Percentiles rank a stretch among this genome's conserved stretches.
Conservation (phyloP, 2,888 invertebrate genomes). For the Pherbina coryleti region DNA sequence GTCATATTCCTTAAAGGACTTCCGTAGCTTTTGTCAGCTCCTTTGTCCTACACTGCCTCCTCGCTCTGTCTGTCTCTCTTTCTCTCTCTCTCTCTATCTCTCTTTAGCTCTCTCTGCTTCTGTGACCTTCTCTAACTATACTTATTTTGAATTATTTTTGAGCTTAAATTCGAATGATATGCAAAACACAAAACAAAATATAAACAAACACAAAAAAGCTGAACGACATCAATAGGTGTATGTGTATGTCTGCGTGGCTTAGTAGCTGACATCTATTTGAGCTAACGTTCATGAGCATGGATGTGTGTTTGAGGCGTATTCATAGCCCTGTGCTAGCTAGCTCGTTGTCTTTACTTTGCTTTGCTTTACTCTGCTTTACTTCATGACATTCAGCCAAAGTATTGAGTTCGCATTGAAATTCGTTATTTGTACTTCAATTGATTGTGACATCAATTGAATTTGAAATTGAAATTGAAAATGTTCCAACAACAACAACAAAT, state of each 20-base stretch:
- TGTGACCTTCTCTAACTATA: background rate
- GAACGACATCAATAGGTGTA: background rate
- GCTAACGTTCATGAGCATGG: background rate
- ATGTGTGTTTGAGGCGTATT: background rate
- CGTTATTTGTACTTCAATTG: conserved; percentile 41
- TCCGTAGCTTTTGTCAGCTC: background rate
- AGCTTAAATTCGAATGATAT: conserved; percentile 5
- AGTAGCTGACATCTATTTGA: background rate
- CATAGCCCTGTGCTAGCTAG: background rate
- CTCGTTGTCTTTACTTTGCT: conserved; percentile 4
- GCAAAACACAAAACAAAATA: conserved; percentile 1
- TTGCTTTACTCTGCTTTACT: background rate
- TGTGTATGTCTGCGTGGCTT: background rate
- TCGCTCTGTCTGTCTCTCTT: background rate
- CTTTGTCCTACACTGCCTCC: background rate
- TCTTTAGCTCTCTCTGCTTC: background rate
- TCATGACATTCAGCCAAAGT: background rate
- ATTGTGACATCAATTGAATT: conserved; percentile 42
- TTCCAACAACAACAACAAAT: conserved; percentile 1
- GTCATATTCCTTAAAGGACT: conserved; percentile 4
- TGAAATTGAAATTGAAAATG: conserved; percentile 35
- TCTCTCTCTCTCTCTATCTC: background rate
- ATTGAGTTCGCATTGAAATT: conserved; percentile 27
- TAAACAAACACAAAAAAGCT: background rate
- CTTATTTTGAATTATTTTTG: conserved; percentile 20